phyloP scores from a whole-genome alignment of 2,113 vertebrate species.

The Condylura cristata region DNA sequence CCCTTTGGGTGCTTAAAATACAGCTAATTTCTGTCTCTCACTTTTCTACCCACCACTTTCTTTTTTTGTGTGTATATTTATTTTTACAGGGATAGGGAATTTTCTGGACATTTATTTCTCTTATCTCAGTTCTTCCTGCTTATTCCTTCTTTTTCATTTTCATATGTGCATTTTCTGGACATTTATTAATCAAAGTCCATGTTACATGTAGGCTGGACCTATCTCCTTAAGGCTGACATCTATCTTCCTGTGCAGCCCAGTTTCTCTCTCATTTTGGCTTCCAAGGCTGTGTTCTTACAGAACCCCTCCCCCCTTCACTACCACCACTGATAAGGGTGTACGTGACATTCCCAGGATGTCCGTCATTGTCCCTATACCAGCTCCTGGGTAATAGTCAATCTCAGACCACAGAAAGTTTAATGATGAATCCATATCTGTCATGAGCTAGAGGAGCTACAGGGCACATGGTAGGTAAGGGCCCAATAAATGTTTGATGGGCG shows the following conservation, averaged over 20 bases:
- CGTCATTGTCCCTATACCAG: not conserved
- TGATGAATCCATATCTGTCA: not conserved
- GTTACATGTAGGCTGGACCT: not conserved
- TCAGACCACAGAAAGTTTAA: not conserved
- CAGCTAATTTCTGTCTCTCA: not conserved
- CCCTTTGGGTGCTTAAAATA: not conserved
- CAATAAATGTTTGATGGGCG: not conserved
- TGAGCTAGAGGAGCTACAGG: not conserved
- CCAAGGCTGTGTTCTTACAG: not conserved
- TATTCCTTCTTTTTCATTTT: conserved; percentile 27
- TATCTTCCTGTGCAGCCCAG: not conserved
- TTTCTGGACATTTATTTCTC: not conserved
- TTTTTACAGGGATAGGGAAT: not conserved
- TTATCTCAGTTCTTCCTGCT: conserved; percentile 37
- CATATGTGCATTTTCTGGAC: conserved; percentile 10
- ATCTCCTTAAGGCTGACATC: not conserved
- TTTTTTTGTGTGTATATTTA: not conserved
- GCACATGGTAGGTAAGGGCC: not conserved
- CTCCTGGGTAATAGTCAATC: not conserved
- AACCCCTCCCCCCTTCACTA: too few relatives aligned
- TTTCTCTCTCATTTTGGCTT: not conserved
- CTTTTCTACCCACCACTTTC: not conserved
- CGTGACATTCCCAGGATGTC: not conserved
- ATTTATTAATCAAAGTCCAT: not conserved
- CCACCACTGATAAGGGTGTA: not conserved